Conservation (phyloP, 1,140 invertebrate species). For the Tetramorium simillimum region DNA sequence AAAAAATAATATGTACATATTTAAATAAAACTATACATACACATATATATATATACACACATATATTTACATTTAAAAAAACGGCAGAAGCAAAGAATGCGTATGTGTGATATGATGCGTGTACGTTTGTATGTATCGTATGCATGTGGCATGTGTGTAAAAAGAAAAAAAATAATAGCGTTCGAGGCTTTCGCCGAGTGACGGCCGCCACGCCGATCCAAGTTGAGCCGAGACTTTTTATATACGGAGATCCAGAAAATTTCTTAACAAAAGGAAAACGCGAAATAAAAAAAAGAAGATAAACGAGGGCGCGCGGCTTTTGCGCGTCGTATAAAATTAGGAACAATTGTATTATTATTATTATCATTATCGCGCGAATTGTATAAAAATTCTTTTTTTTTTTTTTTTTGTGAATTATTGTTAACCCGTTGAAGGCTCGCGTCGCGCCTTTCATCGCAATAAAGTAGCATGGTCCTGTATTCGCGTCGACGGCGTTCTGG, state of each 20-base stretch:
- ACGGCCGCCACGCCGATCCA: conserved; percentile 61
- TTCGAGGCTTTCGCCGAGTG: conserved; percentile 67
- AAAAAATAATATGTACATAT: too few relatives aligned
- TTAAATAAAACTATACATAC: too few relatives aligned
- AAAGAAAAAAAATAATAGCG: conserved; percentile 55
- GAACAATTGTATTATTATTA: conserved; percentile 62
- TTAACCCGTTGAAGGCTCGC: conserved; percentile 36
- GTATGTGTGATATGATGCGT: conserved; percentile 1
- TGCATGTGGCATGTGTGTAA: conserved; percentile 52
- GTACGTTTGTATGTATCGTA: conserved; percentile 18
- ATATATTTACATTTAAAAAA: neutral
- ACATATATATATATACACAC: neutral
- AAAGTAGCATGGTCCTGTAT: conserved; percentile 34
- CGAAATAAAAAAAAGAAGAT: neutral
- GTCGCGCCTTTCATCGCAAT: conserved; percentile 8
- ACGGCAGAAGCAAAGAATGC: conserved; percentile 26
- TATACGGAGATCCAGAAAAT: conserved; percentile 63
- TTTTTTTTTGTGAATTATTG: conserved; percentile 15
- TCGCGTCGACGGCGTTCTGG: neutral
- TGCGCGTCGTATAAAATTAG: conserved; percentile 42
- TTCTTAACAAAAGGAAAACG: conserved; percentile 61
- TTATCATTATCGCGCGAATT: conserved; percentile 32
- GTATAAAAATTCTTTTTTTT: conserved; percentile 60
- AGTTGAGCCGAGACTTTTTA: conserved; percentile 67
- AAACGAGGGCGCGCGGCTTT: conserved; percentile 12